Evolutionary conservation across 2,113 vertebrate species (phyloP), one percentile per base, ranked within the genome.

Genomic region (Dolichotis patagonum): DNA sequence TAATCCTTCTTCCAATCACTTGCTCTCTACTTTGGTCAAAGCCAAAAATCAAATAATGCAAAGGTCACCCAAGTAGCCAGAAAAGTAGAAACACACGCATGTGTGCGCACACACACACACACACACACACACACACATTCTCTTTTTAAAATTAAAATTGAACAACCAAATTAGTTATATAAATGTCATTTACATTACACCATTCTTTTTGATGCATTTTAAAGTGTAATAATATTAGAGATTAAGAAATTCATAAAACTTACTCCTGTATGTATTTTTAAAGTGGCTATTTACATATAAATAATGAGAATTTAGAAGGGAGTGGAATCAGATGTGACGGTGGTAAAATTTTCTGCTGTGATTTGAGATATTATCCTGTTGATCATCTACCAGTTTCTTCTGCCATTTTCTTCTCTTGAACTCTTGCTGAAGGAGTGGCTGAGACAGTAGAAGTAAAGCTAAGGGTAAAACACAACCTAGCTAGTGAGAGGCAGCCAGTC

Each of bases 21-120:
- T 86, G 78, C 65, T 82, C 14, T 88, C n/a, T 88, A 65, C 62
- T 96, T 83, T 56, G 52, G 14, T 85, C 30, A 91, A 94, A 89
- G 86, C 22, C 77, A 30, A 96, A 49, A 95, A 58, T 58, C 43
- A 87, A 96, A 73, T 38, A 77, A 83, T 28, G 17, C 73, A 87
- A 93, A 95, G 77, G 73, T 90, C 63, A 95, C 28, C 11, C 82
- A 90, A 17, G 11, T 17, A 73, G 69, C 19, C 20, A 88, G 54
- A 84, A 65, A 78, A 69, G 38, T 46, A 60, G 90, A 63, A 85
- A 58, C 14, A 46, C 16, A 54, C 1, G 86, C 13, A 80, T 11
- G 11, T 9, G 11, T 52, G 49, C 10, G 10, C 4, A 77, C 1
- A 5, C 56, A 58, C 14, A 67, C 32, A 65, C 11, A 46, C n/a